These are phyloP conservation scores for Lepus timidus DNA, from an alignment of 2,113 vertebrate species.

Conservation along the genomic window DNA sequence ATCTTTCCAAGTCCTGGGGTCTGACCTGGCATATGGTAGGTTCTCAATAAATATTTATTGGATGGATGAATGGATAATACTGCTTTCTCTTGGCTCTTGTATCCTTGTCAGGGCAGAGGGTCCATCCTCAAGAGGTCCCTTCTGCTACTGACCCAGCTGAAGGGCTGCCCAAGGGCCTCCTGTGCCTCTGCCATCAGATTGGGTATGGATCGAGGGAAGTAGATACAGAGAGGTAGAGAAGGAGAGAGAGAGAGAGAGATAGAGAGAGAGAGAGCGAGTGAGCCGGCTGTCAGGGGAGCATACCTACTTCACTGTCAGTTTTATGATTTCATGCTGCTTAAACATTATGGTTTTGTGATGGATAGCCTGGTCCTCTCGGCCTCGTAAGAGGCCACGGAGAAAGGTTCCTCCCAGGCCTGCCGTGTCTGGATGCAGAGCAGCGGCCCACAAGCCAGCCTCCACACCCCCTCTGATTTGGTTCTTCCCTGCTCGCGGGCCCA, in stretches of 20 bases:
- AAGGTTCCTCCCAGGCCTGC: slow-evolving; percentile 61
- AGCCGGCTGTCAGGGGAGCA: background rate
- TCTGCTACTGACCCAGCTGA: background rate
- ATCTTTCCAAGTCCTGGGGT: background rate
- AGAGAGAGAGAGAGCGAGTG: background rate
- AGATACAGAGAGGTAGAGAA: background rate
- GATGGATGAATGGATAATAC: background rate
- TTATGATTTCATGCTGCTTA: slow-evolving; percentile 87
- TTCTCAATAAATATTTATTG: background rate
- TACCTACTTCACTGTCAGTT: slow-evolving; percentile 85
- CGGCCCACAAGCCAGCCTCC: slow-evolving; percentile 48
- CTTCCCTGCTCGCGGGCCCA: background rate
- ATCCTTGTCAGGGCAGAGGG: background rate
- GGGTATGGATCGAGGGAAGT: background rate
- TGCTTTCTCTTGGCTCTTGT: background rate
- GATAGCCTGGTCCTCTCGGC: slow-evolving; percentile 82
- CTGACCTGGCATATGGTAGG: background rate
- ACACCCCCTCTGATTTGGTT: slow-evolving; percentile 61
- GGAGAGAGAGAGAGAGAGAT: background rate
- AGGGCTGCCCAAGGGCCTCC: background rate
- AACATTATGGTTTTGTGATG: slow-evolving; percentile 86
- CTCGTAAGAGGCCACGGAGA: slow-evolving; percentile 81
- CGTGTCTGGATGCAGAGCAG: slow-evolving; percentile 29
- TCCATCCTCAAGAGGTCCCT: background rate
- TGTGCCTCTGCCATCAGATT: background rate